Evolutionary conservation across 2,113 vertebrate species (phyloP).

Genomic region (Triplophysa rosa): DNA sequence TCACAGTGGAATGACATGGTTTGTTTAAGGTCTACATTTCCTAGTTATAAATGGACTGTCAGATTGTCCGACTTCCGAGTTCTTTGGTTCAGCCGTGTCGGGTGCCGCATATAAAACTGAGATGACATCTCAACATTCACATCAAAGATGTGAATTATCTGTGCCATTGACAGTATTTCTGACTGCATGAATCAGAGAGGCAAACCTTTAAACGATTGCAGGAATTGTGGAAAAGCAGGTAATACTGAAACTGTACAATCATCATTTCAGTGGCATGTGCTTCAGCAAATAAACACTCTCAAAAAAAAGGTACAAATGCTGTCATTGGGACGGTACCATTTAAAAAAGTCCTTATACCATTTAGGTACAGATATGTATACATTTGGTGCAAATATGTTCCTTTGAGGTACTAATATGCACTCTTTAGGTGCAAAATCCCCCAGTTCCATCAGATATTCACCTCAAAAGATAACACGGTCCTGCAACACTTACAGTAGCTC

Average conservation of each 20-base stretch:
- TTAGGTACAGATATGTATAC: too few relatives aligned
- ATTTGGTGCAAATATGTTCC: too few relatives aligned
- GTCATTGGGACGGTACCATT: too few relatives aligned
- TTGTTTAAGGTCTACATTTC: neutral
- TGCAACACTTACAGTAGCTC: too few relatives aligned
- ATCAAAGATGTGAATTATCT: neutral
- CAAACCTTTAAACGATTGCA: neutral
- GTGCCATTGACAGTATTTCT: neutral
- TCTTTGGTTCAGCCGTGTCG: neutral
- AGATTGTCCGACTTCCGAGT: neutral
- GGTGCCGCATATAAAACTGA: neutral
- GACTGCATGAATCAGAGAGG: neutral
- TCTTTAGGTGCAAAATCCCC: too few relatives aligned
- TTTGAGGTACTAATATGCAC: too few relatives aligned
- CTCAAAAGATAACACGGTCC: too few relatives aligned
- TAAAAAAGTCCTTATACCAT: too few relatives aligned
- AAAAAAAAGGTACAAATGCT: too few relatives aligned
- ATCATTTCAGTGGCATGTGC: neutral
- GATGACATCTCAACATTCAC: neutral
- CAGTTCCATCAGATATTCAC: too few relatives aligned
- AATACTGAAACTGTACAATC: neutral
- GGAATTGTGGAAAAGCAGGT: neutral
- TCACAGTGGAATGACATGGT: slow-evolving; percentile 8
- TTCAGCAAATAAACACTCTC: too few relatives aligned
- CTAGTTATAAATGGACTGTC: neutral